phyloP scores from a whole-genome alignment of 2,797 vertebrate genomes.

The Pogonophryne albipinna region DNA sequence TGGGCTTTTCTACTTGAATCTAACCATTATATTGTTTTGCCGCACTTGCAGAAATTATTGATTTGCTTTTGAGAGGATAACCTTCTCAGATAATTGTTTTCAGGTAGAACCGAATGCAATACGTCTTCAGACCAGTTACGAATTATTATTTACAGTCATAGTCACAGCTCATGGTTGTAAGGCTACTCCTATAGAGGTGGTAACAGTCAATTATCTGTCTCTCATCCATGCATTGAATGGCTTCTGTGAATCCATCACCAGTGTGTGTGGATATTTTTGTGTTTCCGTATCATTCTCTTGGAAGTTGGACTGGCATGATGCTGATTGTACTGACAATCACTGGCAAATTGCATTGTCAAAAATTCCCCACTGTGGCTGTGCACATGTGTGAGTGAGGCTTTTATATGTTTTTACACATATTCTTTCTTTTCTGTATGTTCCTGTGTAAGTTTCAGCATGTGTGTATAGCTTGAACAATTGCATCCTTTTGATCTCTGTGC shows the following conservation, averaged over 20 bases:
- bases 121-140: neutral
- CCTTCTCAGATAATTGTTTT: no score
- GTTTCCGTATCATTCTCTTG: conserved; percentile 1
- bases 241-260: conserved; percentile 19
- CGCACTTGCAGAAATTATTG: no score
- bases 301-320: neutral
- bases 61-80: no score
- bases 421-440: neutral
- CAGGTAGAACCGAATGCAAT: neutral
- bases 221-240: neutral
- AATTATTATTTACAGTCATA: neutral
- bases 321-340: neutral
- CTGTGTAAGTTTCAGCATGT: neutral
- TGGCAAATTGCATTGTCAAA: conserved; percentile 15
- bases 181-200: neutral
- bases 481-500: conserved; percentile 44
- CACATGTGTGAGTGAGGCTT: neutral
- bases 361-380: neutral
- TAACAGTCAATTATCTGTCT: neutral
- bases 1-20: no score
- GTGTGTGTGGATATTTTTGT: conserved; percentile 8
- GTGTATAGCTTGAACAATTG: conserved; percentile 13
- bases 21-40: no score
- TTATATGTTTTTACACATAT: conserved; percentile 1
- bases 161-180: neutral